Conservation (phyloP, 2,113 vertebrate species). For the Plotosus lineatus region DNA sequence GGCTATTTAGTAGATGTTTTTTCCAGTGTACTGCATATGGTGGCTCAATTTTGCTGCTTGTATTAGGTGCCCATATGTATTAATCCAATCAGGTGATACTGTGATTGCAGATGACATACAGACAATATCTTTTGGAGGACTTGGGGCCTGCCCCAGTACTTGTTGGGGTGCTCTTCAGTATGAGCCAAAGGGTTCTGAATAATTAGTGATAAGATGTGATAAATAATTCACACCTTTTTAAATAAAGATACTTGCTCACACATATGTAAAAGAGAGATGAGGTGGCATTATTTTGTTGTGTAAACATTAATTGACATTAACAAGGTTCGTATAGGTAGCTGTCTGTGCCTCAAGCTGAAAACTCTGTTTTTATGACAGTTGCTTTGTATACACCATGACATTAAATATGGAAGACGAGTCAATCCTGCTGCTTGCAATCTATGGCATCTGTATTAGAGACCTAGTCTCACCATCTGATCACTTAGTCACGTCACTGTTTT, state of each 20-base stretch:
- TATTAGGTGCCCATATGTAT: not conserved
- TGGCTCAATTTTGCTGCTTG: not conserved
- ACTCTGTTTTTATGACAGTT: not conserved
- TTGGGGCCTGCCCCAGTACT: not conserved
- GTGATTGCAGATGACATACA: not conserved
- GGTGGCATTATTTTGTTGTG: conserved; percentile 27
- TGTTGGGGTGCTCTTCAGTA: not conserved
- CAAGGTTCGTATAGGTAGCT: not conserved
- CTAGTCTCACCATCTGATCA: not conserved
- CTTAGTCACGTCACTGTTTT: conserved; percentile 11
- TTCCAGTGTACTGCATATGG: not conserved
- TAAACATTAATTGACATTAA: conserved; percentile 22
- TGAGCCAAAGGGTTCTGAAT: conserved; percentile 14
- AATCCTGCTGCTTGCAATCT: not conserved
- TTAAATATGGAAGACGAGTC: not conserved
- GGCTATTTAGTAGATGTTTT: not conserved
- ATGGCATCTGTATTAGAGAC: not conserved
- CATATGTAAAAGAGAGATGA: conserved; percentile 2
- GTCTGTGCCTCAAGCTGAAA: not conserved
- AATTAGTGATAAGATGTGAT: conserved; percentile 16
- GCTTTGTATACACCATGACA: not conserved
- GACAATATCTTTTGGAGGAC: not conserved
- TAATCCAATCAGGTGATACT: not conserved
- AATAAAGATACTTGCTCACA: conserved; percentile 34
- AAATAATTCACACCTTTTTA: conserved; percentile 43